Evolutionary conservation across 2,888 invertebrate species (phyloP).

Genomic region (Caradrina kadenii): DNA sequence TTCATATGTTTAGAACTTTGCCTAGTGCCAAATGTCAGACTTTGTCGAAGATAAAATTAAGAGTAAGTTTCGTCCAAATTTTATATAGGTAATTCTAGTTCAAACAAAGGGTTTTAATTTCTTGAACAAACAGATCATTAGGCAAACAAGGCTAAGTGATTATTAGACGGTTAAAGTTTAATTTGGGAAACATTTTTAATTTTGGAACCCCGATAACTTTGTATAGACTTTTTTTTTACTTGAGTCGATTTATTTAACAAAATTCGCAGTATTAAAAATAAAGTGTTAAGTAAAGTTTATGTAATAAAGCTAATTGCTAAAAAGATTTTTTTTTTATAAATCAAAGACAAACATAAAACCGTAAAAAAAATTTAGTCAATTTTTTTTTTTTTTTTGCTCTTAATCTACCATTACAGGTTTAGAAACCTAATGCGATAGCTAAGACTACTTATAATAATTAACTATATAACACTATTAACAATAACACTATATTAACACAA

Average conservation of each 20-base stretch:
- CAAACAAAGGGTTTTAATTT: slow-evolving; percentile 43
- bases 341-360: too few relatives aligned
- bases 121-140: slow-evolving; percentile 31
- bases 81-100: slow-evolving; percentile 28
- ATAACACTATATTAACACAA: too few relatives aligned
- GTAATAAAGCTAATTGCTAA: too few relatives aligned
- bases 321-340: too few relatives aligned
- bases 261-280: not conserved
- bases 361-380: too few relatives aligned
- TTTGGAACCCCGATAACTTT: slow-evolving; percentile 6
- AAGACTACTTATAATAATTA: too few relatives aligned
- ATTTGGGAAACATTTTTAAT: slow-evolving; percentile 26
- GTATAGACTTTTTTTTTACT: slow-evolving; percentile 6
- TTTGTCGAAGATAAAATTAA: slow-evolving; percentile 48
- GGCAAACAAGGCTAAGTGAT: slow-evolving; percentile 41
- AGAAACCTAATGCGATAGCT: too few relatives aligned
- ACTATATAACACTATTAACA: too few relatives aligned
- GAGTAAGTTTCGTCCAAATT: slow-evolving; percentile 33
- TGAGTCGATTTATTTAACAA: slow-evolving; percentile 15
- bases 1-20: slow-evolving; percentile 35
- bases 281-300: slow-evolving; percentile 13
- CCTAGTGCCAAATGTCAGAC: slow-evolving; percentile 31
- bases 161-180: slow-evolving; percentile 48
- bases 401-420: too few relatives aligned
- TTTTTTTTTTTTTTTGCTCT: too few relatives aligned